A percentile compares a stretch with the other conserved stretches of the same genome.
These are phyloP conservation scores for Thamnophis sirtalis DNA, from an alignment of 2,113 vertebrate species.

Conservation along the genomic window DNA sequence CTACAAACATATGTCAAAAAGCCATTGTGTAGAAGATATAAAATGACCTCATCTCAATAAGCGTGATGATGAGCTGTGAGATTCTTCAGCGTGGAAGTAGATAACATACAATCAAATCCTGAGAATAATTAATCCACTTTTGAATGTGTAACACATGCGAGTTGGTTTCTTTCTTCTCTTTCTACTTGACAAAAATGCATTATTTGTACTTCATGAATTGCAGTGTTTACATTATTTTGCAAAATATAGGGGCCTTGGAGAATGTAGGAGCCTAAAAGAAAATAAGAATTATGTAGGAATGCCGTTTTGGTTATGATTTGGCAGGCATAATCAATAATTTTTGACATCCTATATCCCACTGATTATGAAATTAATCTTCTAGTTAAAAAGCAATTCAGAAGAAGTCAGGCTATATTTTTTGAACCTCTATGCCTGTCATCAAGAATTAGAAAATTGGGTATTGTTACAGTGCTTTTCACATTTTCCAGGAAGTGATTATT, in stretches of 20 bases:
- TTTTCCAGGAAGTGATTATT: slow-evolving; percentile 51
- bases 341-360: slow-evolving; percentile 70
- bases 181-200: slow-evolving; percentile 33
- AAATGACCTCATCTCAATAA: background rate
- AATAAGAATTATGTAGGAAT: slow-evolving; percentile 78
- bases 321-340: slow-evolving; percentile 64
- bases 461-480: slow-evolving; percentile 40
- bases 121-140: slow-evolving; percentile 7
- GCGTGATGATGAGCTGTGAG: background rate
- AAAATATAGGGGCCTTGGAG: slow-evolving; percentile 78
- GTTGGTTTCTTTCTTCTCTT: slow-evolving; percentile 38
- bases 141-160: background rate
- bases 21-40: background rate
- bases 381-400: slow-evolving; percentile 70
- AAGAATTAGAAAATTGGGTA: slow-evolving; percentile 53
- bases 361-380: slow-evolving; percentile 81
- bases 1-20: background rate
- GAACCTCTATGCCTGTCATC: slow-evolving; percentile 65
- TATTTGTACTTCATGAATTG: slow-evolving; percentile 45
- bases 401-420: slow-evolving; percentile 68
- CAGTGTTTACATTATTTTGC: slow-evolving; percentile 63
- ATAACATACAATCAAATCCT: background rate
- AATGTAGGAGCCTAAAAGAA: slow-evolving; percentile 77
- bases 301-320: slow-evolving; percentile 76
- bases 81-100: background rate